A percentile compares a stretch with the other conserved stretches of the same genome.
phyloP scores from a whole-genome alignment of 2,113 vertebrate genomes.

The Phrynosoma platyrhinos region DNA sequence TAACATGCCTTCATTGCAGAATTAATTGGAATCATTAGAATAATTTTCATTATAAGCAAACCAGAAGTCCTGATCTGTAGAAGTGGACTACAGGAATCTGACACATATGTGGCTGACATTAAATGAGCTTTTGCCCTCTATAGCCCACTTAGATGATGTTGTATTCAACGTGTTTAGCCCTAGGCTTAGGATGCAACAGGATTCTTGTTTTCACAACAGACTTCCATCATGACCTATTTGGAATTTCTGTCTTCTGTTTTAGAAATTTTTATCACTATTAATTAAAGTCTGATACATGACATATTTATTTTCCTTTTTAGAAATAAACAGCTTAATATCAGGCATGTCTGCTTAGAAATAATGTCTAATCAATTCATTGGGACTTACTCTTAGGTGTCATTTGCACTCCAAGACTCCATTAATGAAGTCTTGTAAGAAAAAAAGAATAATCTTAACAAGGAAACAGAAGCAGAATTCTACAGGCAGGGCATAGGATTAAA shows the following conservation, averaged over 20 bases:
- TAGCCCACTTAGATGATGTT: too few species aligned
- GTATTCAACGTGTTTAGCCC: too few species aligned
- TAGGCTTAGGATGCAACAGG: too few species aligned
- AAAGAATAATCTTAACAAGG: not conserved
- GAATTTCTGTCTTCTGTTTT: not conserved
- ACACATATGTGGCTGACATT: too few species aligned
- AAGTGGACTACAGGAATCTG: too few species aligned
- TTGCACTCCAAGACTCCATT: not conserved
- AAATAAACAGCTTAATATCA: not conserved
- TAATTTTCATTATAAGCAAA: too few species aligned
- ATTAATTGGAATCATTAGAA: too few species aligned
- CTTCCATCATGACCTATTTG: too few species aligned
- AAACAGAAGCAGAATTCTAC: not conserved
- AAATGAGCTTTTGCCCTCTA: too few species aligned
- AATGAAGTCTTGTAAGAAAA: not conserved
- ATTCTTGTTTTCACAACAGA: too few species aligned
- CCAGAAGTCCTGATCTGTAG: too few species aligned
- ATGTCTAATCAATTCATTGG: not conserved
- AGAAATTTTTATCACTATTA: not conserved
- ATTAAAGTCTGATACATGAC: not conserved
- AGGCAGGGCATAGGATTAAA: not conserved
- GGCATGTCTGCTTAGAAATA: not conserved
- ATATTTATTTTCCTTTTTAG: not conserved
- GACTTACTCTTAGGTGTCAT: not conserved
- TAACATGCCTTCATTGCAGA: too few species aligned